Evolutionary conservation across 1,140 invertebrate species (phyloP).

Genomic region (Rhopalosiphum maidis): DNA sequence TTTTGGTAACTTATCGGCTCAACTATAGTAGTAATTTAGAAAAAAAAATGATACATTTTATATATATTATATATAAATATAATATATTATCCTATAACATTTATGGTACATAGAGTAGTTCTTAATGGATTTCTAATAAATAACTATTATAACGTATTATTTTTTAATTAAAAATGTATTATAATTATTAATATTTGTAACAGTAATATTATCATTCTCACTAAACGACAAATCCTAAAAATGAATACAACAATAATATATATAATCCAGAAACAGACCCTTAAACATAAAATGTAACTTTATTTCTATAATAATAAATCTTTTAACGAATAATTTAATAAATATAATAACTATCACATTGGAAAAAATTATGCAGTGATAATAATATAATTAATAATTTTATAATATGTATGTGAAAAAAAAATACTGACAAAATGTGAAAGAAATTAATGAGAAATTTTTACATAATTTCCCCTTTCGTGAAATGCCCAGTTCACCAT

Average conservation of each 20-base stretch:
- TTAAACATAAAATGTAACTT: conserved; percentile 50
- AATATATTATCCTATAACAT: not conserved
- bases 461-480: not conserved
- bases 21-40: conserved; percentile 21
- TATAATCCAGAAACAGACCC: conserved; percentile 33
- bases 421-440: conserved; percentile 44
- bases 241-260: conserved; percentile 10
- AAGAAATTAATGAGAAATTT: conserved; percentile 7
- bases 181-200: conserved; percentile 11
- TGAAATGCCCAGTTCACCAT: conserved; percentile 23
- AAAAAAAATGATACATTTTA: not conserved
- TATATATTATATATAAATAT: not conserved
- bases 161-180: conserved; percentile 14
- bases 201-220: conserved; percentile 27
- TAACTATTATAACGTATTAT: not conserved
- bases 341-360: conserved; percentile 55
- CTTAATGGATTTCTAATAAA: conserved; percentile 34
- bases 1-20: conserved; percentile 41
- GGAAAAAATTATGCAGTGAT: conserved; percentile 46
- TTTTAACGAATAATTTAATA: conserved; percentile 52
- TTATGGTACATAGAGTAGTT: not conserved
- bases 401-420: conserved; percentile 28
- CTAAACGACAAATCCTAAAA: conserved; percentile 31
- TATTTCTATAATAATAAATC: conserved; percentile 47
- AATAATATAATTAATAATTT: conserved; percentile 32